Conservation (phyloP, 2,113 vertebrate species). For the Halcyon senegalensis region DNA sequence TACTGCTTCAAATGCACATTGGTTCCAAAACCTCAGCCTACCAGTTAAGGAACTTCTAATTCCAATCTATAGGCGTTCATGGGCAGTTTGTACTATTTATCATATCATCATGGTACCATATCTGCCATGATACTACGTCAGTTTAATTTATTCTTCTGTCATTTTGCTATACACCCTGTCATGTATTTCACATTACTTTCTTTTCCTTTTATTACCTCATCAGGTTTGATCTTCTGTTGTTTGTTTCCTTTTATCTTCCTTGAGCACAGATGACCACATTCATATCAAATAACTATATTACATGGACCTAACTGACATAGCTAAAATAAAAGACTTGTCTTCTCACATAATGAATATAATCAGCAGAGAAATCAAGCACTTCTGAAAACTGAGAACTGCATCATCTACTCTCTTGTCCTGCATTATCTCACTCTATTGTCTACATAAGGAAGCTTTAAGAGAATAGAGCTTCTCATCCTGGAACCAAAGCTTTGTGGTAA, state of each 20-base stretch:
- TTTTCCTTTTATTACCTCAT: not conserved
- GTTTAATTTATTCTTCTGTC: not conserved
- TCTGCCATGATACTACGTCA: not conserved
- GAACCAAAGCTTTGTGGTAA: not conserved
- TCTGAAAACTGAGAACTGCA: not conserved
- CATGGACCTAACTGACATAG: not conserved
- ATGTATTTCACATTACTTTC: not conserved
- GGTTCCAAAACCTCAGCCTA: not conserved
- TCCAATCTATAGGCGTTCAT: not conserved
- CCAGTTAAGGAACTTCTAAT: not conserved
- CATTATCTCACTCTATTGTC: not conserved
- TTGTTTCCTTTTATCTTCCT: not conserved
- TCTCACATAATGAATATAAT: not conserved
- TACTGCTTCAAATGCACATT: not conserved
- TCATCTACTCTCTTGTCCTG: not conserved
- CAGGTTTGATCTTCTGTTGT: not conserved
- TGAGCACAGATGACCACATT: not conserved
- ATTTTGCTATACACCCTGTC: not conserved
- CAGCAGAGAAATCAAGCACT: not conserved
- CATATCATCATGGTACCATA: rapidly evolving
- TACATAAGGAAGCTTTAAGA: not conserved
- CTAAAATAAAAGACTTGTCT: not conserved
- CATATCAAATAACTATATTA: not conserved
- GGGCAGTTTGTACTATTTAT: not conserved
- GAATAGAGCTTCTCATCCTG: not conserved